Base-by-base conservation (phyloP, 2,888 invertebrate genomes). In the Tipula confusa region DNA sequence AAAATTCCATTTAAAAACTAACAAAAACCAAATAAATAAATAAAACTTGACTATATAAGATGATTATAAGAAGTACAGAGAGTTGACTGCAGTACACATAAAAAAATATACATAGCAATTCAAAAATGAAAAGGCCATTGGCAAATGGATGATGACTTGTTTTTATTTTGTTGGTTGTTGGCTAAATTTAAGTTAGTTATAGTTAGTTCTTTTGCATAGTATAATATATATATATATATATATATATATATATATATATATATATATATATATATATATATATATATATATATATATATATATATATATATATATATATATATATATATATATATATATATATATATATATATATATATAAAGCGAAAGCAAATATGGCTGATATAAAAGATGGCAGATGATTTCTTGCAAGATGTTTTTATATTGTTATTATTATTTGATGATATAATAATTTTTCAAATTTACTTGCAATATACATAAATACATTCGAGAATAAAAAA, bases 1-100 rank as follows among this genome's bases (percentile, higher is more conserved):
- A 64, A 64, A 64, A 64, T 64, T 64, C 64, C 64, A 64, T 64
- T 64, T 24, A 64, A 64, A 64, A 64, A 64, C 64, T 64, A 64
- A 64, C 64, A 64, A 64, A 64, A 64, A 64, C 11, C 18, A 64
- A 64, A 64, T 64, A 64, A 64, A 64, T 64, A 64, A 64, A 64
- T 24, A 64, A 64, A 24, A 64, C 64, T 64, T 64, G 64, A 64
- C 64, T 64, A 24, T 64, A 38, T 38, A 64, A 64, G 64, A 64
- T 64, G 64, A 64, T 64, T 64, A 64, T 64, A 64, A 64, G 64
- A 64, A 64, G 64, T 64, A 64, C 64, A 64, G 64, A 64, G 64
- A 64, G 64, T 64, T 64, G 64, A 64, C 18, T 64, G 64, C 64
- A 64, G 24, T 24, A 2, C 24, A 64, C 64, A 64, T 9, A 48